Evolutionary conservation across 1,140 invertebrate species (phyloP).

Genomic region (Mactra quadrangularis): DNA sequence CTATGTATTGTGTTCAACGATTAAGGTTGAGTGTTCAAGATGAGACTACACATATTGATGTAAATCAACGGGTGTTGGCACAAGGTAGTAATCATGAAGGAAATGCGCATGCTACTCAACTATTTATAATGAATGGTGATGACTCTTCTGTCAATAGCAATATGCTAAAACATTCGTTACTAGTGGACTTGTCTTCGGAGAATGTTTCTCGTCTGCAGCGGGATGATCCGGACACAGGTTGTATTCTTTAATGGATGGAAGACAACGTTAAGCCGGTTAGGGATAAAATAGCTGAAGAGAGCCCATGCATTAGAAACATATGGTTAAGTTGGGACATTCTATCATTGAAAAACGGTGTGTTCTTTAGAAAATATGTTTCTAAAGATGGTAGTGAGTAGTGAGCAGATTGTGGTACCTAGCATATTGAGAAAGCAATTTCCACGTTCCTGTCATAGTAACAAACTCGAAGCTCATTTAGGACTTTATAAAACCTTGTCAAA

Average conservation of each 20-base stretch:
- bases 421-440: not conserved
- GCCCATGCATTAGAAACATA: not conserved
- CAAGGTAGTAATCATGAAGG: not conserved
- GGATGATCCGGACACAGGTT: conserved; percentile 20
- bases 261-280: not conserved
- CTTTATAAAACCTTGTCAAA: conserved; percentile 24
- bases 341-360: not conserved
- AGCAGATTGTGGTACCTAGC: conserved; percentile 1
- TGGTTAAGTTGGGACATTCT: conserved; percentile 14
- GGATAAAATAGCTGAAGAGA: conserved; percentile 31
- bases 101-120: not conserved
- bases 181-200: not conserved
- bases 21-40: not conserved
- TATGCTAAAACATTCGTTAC: not conserved
- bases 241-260: conserved; percentile 13
- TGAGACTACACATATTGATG: not conserved
- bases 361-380: not conserved
- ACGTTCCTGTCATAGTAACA: not conserved
- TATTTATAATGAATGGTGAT: not conserved
- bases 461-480: conserved; percentile 1
- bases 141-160: not conserved
- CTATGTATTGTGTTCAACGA: too few species aligned
- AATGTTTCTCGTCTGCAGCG: not conserved
- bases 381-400: not conserved
- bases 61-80: conserved; percentile 1